phyloP scores from a whole-genome alignment of 1,140 invertebrate genomes.

The Phenacoccus solenopsis region DNA sequence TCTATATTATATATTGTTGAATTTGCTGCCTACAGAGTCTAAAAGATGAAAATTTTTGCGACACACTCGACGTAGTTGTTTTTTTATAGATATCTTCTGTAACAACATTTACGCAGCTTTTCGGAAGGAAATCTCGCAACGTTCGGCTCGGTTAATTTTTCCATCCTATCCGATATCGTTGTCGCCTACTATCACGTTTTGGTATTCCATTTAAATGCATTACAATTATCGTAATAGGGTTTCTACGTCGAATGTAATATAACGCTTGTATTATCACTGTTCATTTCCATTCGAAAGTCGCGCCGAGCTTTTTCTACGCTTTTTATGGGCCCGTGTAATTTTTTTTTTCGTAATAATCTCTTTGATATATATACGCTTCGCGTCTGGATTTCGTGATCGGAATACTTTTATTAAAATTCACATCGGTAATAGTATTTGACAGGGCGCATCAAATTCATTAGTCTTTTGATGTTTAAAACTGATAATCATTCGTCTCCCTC shows the following conservation, averaged over 20 bases:
- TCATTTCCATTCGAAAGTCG: neutral
- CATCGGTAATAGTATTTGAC: neutral
- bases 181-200: neutral
- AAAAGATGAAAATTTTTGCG: too few species aligned
- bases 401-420: neutral
- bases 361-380: neutral
- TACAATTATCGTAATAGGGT: neutral
- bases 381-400: neutral
- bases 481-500: neutral
- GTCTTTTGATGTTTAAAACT: neutral
- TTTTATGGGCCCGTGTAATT: neutral
- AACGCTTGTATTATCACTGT: neutral
- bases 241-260: neutral
- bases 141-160: neutral
- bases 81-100: too few species aligned
- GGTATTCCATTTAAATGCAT: neutral
- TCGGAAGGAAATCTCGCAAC: neutral
- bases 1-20: too few species aligned
- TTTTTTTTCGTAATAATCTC: neutral
- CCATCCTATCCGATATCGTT: neutral
- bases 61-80: too few species aligned
- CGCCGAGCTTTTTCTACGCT: neutral
- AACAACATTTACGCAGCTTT: too few species aligned
- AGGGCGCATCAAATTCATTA: neutral
- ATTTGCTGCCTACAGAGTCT: too few species aligned